phyloP scores from a whole-genome alignment of 2,797 vertebrate genomes.

The Bufotes viridis region DNA sequence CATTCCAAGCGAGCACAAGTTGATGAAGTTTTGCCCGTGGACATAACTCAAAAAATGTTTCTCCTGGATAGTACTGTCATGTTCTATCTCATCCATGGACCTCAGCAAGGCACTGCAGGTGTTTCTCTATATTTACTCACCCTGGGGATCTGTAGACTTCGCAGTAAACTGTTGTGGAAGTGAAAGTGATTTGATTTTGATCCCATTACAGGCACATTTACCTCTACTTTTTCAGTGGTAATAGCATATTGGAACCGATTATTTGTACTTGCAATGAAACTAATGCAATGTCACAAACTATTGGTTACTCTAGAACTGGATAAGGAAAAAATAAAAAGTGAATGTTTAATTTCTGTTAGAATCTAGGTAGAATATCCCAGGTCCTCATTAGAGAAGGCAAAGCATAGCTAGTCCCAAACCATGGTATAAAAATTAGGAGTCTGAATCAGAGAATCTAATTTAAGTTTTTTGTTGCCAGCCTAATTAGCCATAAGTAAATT shows the following conservation, averaged over 20 bases:
- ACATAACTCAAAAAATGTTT: slow-evolving; percentile 76
- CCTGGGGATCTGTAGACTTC: slow-evolving; percentile 79
- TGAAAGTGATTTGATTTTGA: slow-evolving; percentile 88
- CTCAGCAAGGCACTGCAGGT: slow-evolving; percentile 82
- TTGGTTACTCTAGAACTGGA: slow-evolving; percentile 73
- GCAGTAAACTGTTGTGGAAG: slow-evolving; percentile 80
- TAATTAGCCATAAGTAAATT: not conserved
- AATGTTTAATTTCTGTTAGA: slow-evolving; percentile 65
- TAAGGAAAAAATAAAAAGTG: slow-evolving; percentile 75
- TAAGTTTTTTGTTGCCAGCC: not conserved
- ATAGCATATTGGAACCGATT: slow-evolving; percentile 86
- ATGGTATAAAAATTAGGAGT: not conserved
- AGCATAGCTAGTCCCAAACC: not conserved
- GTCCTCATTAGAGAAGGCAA: not conserved
- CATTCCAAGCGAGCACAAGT: slow-evolving; percentile 71
- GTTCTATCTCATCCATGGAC: slow-evolving; percentile 76
- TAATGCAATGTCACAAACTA: slow-evolving; percentile 83
- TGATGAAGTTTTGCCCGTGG: slow-evolving; percentile 76
- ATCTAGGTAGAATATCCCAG: slow-evolving; percentile 55
- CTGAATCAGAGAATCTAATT: not conserved
- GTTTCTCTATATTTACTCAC: slow-evolving; percentile 82
- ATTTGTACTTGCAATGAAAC: slow-evolving; percentile 82
- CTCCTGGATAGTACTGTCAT: slow-evolving; percentile 76
- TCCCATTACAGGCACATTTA: slow-evolving; percentile 84
- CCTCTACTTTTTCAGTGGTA: slow-evolving; percentile 85